Conservation (phyloP, 2,797 vertebrate genomes). For the Hydrophis major region DNA sequence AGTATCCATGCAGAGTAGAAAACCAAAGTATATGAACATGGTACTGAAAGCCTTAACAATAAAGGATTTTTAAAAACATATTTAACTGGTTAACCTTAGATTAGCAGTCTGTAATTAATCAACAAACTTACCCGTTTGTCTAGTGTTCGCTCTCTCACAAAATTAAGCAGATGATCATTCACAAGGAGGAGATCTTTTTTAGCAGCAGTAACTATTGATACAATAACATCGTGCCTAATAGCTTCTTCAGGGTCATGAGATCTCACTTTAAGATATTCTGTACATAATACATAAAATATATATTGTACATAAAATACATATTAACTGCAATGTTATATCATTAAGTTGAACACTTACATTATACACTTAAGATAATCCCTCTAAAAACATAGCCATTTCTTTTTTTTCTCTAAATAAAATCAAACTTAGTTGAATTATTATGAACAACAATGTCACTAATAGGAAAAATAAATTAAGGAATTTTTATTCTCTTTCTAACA, state of each 20-base stretch:
- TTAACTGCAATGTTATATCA: conserved; percentile 33
- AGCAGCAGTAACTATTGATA: conserved; percentile 97
- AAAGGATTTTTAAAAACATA: neutral
- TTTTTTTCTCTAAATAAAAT: neutral
- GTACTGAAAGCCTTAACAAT: neutral
- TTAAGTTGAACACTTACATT: conserved; percentile 1
- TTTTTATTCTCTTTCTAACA: neutral
- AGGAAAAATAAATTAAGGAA: neutral
- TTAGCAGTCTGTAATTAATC: neutral
- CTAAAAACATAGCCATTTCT: neutral
- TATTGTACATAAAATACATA: conserved; percentile 73
- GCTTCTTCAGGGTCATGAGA: conserved; percentile 98
- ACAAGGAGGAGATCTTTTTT: conserved; percentile 95
- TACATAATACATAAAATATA: conserved; percentile 61
- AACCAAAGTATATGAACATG: neutral
- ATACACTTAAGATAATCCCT: neutral
- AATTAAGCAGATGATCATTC: conserved; percentile 94
- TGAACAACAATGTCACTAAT: neutral
- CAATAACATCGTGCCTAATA: conserved; percentile 96
- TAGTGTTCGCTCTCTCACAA: conserved; percentile 93
- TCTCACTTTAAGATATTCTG: conserved; percentile 93
- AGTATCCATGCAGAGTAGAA: neutral
- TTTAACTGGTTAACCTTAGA: neutral
- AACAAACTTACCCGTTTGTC: conserved; percentile 88
- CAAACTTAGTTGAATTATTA: neutral